Evolutionary conservation across 2,113 vertebrate genomes (phyloP), one percentile per base, ranked within the genome.

Genomic region (Beaufortia kweichowensis): DNA sequence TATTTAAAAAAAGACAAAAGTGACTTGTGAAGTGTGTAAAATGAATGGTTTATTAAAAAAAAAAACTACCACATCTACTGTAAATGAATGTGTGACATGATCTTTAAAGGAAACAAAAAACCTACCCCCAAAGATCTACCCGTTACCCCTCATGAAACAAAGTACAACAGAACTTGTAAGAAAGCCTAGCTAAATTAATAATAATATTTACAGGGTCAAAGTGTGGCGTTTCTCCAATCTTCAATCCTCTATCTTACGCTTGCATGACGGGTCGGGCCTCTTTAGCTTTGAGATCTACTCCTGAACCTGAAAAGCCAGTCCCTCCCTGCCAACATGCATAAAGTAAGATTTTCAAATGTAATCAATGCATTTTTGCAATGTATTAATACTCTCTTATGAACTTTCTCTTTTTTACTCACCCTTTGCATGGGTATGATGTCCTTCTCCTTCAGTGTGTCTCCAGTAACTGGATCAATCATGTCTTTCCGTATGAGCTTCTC

Each of bases 261-360:
- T 94, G 93, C 95, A 97, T 97, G 48, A 97, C 95, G 0, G 95
- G 95, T 68, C 95, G 86, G 1, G 95, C 92, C 84, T 96, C 94
- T 84, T 95, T 95, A 0, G 95, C 95, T 2, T 91, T 84, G 60
- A 97, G 90, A 24, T 88, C 89, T 2, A 95, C 90, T 8, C 95
- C 95, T 0, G 95, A 95, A 3, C 89, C 94, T 0, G 94, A 87
- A 2, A 95, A 96, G 73, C 95, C 95, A 0, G 94, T 96, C 57
- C 93, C 93, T 4, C 95, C 95, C 94, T 96, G 72, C 67, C 2
- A n/a, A n/a, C n/a, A n/a, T 1, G 39, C 1, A 0, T 26, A 10
- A 6, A 63, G 62, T 56, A 46, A 41, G 15, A 61, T 19, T 31
- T 26, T 28, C 29, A 70, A 3, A 39, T 70, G n/a, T n/a, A 56